Evolutionary conservation across 2,888 invertebrate genomes (phyloP), one percentile per base, ranked within the genome.

Genomic region (Plebejus melissa): DNA sequence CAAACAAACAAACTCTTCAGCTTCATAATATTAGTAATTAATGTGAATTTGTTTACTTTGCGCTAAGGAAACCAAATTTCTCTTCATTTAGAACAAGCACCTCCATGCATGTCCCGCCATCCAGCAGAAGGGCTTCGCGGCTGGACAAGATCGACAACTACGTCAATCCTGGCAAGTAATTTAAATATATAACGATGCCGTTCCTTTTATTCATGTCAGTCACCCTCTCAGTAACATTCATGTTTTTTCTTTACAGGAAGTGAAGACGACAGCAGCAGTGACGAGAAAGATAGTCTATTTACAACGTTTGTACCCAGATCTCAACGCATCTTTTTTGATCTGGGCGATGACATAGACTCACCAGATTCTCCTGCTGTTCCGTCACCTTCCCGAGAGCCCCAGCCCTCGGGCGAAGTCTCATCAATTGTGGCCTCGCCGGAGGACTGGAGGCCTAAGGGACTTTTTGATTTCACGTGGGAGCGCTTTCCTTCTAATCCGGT

Each of bases 291-390:
- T 54, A 16, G 13, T 54, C 54, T 13, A 54, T 54, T 54, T 54
- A 0, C 54, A 16, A 54, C 16, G 4, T 54, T 54, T 16, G 54
- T 54, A 54, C 54, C 16, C 71, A 71, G 71, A 16, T 71, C 71
- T 46, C 38, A 71, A 71, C 71, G 71, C 71, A 71, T 71, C 38
- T 71, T 22, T 46, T 71, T 46, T 22, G 71, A 71, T 71, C 71
- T 71, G 71, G 71, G 46, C 9, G 71, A 71, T n/a, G 71, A 71
- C 71, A 46, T 41, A 71, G 71, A 38, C n/a, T 38, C 6, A 41
- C 71, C 71, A 41, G 69, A 32, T 13, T 69, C 69, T 69, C 69
- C 69, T 69, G 71, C 46, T 72, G 71, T 1, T 72, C 46, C 28
- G 28, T 46, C 71, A 41, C 71, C n/a, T 28, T 46, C 71, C 71